Base-by-base conservation (phyloP, 1,140 invertebrate genomes). In the Zaprionus taronus region DNA sequence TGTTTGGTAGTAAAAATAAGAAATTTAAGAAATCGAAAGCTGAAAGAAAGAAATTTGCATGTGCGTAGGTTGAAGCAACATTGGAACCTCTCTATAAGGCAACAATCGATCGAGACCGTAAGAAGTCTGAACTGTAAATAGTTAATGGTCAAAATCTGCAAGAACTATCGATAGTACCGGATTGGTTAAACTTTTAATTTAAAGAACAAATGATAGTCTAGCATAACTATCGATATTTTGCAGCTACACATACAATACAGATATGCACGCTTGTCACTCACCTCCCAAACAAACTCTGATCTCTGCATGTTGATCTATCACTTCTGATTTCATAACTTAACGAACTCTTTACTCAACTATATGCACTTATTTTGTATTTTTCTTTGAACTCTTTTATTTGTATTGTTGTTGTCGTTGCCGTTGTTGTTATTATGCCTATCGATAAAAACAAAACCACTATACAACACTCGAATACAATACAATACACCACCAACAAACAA, bases 291-390 rank as follows among this genome's bases (percentile, higher is more conserved):
- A 15, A 22, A 60, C 49, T 22, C 15, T 22, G 20, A 41, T 65
- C 62, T 34, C 6, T 69, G 72, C 77, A 79, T 71, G 75, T 57
- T 79, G 63, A 65, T 73, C 78, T 65, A 65, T 80, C 77, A 76
- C 76, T 38, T 71, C 47, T 72, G 28, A 66, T 63, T 65, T 44
- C 38, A 20, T 41, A 24, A 31, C 31, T 80, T 22, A 36, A 44
- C 53, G 6, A 72, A 70, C 67, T 81, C 69, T 26, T 47, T 73
- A 81, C 41, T 80, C 49, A 63, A 53, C 51, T 70, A 70, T 53
- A 77, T 74, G 75, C 71, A 90, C 72, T 84, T 79, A 41, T 81
- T 72, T 70, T 89, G 26, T 73, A 64, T 81, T 74, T 81, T 80
- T 83, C 62, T 72, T 41, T 49, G 60, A 65, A 68, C 62, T 78